Base-by-base conservation (phyloP, 2,113 vertebrate species). In the Ranitomeya variabilis region DNA sequence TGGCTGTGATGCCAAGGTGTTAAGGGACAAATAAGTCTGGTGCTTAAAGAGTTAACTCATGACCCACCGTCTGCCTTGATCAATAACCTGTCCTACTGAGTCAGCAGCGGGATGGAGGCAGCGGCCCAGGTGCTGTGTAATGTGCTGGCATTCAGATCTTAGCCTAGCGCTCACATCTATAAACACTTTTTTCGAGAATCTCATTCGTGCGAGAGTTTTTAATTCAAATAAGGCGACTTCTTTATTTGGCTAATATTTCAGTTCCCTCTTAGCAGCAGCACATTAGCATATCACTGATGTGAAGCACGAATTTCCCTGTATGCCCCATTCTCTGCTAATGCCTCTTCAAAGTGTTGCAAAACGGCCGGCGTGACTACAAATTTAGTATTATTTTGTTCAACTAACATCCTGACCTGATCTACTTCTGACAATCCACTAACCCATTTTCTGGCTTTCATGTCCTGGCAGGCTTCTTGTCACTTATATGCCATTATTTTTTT, bases 221-320 rank as follows among this genome's bases (percentile, higher is more conserved):
- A 7, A 67, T 51, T 26, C 7, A 84, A 84, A 71, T 71, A 45
- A 84, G 82, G 82, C 21, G 51, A 84, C 82, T 8, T 71, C 64
- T 84, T 84, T 71, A 84, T 84, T 84, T 84, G 82, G 45, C 82
- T 84, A 7, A 84, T 52, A 84, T 55, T 84, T 37, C 60, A 51
- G 59, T 31, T 64, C 80, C 26, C 66, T 26, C 64, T 54, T 23
- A 83, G 54, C 45, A 83, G 69, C 62, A 64, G 14, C 16, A 71
- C 64, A 84, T 84, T 84, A 84, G 64, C 82, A 84, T 84, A 55
- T 55, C 82, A 84, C n/a, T 81, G 60, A 84, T 55, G 82, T 71
- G 19, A 69, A 26, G 45, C 62, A 69, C 54, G 45, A 54, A 84
- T 84, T 12, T 55, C 64, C 62, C 64, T 31, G 55, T 84, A 23